Evolutionary conservation across 2,113 vertebrate species (phyloP).

Genomic region (Panthera uncia): DNA sequence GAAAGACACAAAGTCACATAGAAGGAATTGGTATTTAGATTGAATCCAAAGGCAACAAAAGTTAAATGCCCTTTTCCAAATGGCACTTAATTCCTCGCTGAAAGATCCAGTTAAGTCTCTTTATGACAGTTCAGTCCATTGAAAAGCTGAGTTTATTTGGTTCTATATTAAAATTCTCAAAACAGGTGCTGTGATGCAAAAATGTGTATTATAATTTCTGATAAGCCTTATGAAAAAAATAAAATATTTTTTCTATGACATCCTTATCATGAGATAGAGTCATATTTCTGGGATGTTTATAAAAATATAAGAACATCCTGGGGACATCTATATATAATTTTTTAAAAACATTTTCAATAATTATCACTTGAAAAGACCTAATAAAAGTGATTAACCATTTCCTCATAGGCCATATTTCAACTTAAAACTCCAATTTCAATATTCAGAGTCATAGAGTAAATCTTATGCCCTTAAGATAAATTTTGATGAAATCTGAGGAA

Average conservation of each 20-base stretch:
- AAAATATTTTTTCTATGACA: not conserved
- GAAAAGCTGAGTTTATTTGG: constrained; percentile 4
- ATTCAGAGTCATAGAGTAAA: not conserved
- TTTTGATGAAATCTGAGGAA: constrained; percentile 7
- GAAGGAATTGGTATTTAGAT: not conserved
- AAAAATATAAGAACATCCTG: not conserved
- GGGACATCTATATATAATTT: not conserved
- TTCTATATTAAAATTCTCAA: not conserved
- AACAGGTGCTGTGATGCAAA: not conserved
- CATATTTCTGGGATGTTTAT: not conserved
- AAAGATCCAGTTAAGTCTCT: not conserved
- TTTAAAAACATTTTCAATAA: constrained; percentile 30
- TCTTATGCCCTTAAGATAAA: not conserved
- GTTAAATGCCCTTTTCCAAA: not conserved
- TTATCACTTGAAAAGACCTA: not conserved
- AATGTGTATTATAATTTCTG: not conserved
- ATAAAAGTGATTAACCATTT: constrained; percentile 6
- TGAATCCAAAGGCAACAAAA: not conserved
- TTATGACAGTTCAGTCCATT: not conserved
- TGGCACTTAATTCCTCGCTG: not conserved
- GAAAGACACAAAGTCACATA: not conserved
- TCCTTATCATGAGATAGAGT: not conserved
- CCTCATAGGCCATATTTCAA: not conserved
- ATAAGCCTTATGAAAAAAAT: not conserved
- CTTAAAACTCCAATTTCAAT: constrained; percentile 11